phyloP scores from a whole-genome alignment of 2,888 invertebrate genomes.

The Heliconius charithonia region DNA sequence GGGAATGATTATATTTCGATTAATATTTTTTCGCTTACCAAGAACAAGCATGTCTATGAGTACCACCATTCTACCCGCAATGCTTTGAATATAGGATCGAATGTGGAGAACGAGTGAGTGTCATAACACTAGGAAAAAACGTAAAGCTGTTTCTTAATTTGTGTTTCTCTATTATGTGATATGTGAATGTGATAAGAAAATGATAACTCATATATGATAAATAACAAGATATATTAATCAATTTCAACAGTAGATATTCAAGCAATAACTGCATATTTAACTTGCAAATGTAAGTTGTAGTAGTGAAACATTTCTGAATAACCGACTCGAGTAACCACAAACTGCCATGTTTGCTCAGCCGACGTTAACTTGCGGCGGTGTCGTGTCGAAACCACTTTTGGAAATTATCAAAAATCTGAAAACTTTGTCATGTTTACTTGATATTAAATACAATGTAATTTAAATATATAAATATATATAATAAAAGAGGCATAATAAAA shows the following conservation, averaged over 20 bases:
- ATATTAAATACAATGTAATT: neutral
- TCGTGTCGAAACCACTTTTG: conserved; percentile 23
- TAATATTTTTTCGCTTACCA: too few species aligned
- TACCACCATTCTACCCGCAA: neutral
- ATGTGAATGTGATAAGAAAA: neutral
- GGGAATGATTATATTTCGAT: too few species aligned
- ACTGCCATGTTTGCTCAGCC: conserved; percentile 26
- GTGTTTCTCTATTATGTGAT: too few species aligned
- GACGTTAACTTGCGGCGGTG: conserved; percentile 17
- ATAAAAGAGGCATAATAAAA: too few species aligned
- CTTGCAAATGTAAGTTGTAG: neutral
- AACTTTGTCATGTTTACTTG: neutral
- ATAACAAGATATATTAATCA: neutral
- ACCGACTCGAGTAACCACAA: conserved; percentile 28
- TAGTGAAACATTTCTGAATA: conserved; percentile 24
- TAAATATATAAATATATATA: too few species aligned
- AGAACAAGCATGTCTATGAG: neutral
- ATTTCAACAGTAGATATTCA: neutral
- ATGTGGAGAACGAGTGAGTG: neutral
- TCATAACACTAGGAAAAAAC: neutral
- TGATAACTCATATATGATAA: neutral
- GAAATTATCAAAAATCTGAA: conserved; percentile 16
- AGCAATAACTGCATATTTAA: conserved; percentile 15
- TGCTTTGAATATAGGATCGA: too few species aligned
- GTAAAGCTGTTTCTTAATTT: too few species aligned